Conservation (phyloP, 2,113 vertebrate genomes). For the Istiophorus platypterus region DNA sequence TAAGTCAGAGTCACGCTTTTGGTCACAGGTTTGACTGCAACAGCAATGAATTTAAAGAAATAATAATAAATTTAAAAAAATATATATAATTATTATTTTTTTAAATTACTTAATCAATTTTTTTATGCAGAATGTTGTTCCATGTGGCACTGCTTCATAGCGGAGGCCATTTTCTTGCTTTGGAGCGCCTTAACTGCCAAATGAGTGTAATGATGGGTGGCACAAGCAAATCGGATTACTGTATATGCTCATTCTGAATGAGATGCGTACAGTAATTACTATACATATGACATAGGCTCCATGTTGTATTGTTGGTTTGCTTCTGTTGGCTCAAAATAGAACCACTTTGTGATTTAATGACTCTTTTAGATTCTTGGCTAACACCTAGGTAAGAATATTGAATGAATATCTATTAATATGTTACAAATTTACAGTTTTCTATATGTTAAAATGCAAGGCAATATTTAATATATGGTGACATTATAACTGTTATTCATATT, state of each 20-base stretch:
- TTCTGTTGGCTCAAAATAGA: neutral
- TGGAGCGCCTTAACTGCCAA: neutral
- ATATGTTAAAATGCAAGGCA: neutral
- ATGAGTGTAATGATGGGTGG: neutral
- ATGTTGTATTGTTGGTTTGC: too few species aligned
- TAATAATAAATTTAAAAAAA: too few species aligned
- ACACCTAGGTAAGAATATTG: neutral
- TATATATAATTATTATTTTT: too few species aligned
- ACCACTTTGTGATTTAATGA: neutral
- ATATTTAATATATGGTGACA: slow-evolving; percentile 11
- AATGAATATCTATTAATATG: neutral
- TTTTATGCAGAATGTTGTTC: neutral
- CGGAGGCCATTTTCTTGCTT: neutral
- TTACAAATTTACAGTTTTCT: neutral
- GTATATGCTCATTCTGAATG: neutral
- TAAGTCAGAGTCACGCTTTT: neutral
- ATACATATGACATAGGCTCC: neutral
- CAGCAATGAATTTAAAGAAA: too few species aligned
- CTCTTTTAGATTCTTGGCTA: neutral
- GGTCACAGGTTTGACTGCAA: neutral
- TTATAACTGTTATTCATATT: slow-evolving; percentile 15
- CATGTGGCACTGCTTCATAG: neutral
- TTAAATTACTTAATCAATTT: too few species aligned
- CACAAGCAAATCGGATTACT: neutral
- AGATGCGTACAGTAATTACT: neutral